Evolutionary conservation across 2,888 invertebrate species (phyloP), one percentile per base, ranked within the genome.

Genomic region (Machimus atricapillus): DNA sequence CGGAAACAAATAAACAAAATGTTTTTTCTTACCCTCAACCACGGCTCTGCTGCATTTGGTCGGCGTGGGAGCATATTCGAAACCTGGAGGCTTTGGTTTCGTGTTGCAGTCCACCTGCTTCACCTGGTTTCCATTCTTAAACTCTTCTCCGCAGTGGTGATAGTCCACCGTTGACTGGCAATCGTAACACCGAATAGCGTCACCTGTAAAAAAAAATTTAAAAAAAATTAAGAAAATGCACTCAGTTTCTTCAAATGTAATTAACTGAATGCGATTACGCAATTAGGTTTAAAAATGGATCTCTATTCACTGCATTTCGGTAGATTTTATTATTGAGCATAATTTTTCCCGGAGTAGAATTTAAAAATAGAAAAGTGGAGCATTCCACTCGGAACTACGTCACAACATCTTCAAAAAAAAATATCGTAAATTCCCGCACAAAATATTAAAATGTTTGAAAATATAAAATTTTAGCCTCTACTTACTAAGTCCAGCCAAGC

Each of bases 121-220:
- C 23, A 81, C 43, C 8, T 81, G 37, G 31, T 56, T 14, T 3
- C 34, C 16, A 14, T 56, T 34, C 31, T 91, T 91, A 76, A 91
- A 88, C 46, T 89, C 90, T 0, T 92, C 92, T 14, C 90, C 90
- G 87, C 90, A 90, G 88, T 92, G 92, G 46, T 90, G 90, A 8
- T 89, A 88, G 89, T 92, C 92, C 79, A 90, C 90, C 3, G 91
- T 87, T 5, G 92, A 92, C 87, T 91, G 90, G 89, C 92, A 92
- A 58, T 91, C 91, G 88, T 92, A 92, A 87, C 92, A 92, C 88
- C 90, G 91, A 78, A 92, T 92, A 86, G 91, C 92, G 43, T 90
- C 90, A 14, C 91, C 92, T 92, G 43, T 19, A 14, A 40, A 43
- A 82, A 34, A 31, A 82, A 31, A 82, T 8, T n/a, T n/a, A n/a